Conservation (phyloP, 2,113 vertebrate species). For the Peromyscus leucopus region DNA sequence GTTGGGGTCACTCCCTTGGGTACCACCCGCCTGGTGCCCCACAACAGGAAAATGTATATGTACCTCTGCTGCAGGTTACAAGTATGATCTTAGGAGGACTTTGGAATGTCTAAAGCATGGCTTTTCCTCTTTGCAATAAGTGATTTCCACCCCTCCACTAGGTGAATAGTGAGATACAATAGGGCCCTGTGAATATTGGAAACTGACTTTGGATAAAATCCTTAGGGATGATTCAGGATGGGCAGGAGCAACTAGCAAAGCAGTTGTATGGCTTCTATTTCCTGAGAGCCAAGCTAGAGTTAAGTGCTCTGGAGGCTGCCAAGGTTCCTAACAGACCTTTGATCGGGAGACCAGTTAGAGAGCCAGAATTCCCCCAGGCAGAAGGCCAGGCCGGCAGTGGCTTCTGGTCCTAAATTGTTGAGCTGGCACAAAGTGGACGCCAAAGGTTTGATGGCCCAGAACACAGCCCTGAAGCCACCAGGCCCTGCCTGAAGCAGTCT, state of each 20-base stretch:
- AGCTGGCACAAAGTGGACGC: background rate
- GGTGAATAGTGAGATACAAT: background rate
- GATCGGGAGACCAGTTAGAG: background rate
- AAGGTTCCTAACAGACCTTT: background rate
- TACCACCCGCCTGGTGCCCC: background rate
- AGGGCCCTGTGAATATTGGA: background rate
- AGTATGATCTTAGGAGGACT: background rate
- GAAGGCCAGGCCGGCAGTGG: background rate
- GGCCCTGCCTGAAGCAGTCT: background rate
- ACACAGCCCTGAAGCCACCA: background rate
- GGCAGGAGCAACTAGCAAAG: background rate
- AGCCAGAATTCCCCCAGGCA: background rate
- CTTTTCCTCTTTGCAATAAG: constrained; percentile 38
- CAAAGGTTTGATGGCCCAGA: background rate
- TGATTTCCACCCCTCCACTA: background rate
- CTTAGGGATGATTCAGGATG: background rate
- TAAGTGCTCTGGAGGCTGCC: background rate
- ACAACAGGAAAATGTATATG: background rate
- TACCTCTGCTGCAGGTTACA: background rate
- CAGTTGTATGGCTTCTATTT: background rate
- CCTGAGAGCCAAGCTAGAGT: background rate
- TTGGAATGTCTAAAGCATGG: background rate
- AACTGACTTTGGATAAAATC: background rate
- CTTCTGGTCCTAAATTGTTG: background rate
- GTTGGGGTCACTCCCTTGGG: background rate